Evolutionary conservation across 2,888 invertebrate species (phyloP).

Genomic region (Mesopsocus fuscifrons): DNA sequence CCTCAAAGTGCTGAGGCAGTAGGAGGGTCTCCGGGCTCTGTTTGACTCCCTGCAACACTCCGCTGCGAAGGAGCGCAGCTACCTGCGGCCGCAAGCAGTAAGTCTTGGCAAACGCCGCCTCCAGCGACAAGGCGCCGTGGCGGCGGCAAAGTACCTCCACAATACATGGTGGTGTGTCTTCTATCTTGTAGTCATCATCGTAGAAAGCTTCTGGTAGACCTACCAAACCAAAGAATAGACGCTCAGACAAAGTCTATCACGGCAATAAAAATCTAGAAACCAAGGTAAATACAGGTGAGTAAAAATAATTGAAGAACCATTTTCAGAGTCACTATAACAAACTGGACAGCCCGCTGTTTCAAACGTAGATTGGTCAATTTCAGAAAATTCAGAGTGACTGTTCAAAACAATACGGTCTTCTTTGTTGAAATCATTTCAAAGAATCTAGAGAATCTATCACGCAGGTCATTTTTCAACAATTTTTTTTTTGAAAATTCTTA

Average conservation of each 20-base stretch:
- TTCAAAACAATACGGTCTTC: too few relatives aligned
- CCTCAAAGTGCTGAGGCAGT: slow-evolving; percentile 61
- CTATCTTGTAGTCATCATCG: slow-evolving; percentile 34
- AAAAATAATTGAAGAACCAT: too few relatives aligned
- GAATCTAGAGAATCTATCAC: too few relatives aligned
- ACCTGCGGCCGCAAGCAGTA: slow-evolving; percentile 40
- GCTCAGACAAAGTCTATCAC: slow-evolving; percentile 11
- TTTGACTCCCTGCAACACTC: not conserved
- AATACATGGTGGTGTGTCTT: slow-evolving; percentile 56
- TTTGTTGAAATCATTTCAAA: too few relatives aligned
- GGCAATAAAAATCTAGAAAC: too few relatives aligned
- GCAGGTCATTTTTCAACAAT: too few relatives aligned
- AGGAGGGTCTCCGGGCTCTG: not conserved
- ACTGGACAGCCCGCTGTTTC: too few relatives aligned
- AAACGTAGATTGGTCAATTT: too few relatives aligned
- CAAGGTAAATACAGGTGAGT: too few relatives aligned
- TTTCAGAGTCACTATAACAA: too few relatives aligned
- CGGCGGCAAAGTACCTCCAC: slow-evolving; percentile 63
- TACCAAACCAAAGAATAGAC: slow-evolving; percentile 20
- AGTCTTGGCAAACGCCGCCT: slow-evolving; percentile 35
- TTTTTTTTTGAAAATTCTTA: too few relatives aligned
- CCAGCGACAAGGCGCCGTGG: slow-evolving; percentile 30
- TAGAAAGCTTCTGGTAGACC: slow-evolving; percentile 54
- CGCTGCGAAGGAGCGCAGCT: not conserved
- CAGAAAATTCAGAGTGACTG: too few relatives aligned